Conservation (phyloP, 2,888 invertebrate genomes). For the Acanthoscelides obtectus region DNA sequence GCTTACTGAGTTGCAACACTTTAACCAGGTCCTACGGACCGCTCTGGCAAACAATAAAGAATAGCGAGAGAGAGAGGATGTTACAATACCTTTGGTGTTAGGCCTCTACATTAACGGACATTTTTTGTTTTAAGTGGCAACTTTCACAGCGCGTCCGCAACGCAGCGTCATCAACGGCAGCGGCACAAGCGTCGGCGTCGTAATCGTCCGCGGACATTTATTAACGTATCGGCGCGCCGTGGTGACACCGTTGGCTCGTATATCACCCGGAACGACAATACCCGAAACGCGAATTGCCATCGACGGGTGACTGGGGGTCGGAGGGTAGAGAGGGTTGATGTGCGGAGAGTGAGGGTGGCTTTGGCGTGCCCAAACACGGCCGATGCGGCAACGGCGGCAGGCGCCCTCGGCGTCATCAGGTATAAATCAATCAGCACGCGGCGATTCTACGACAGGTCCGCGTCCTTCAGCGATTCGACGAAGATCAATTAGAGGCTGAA, state of each 20-base stretch:
- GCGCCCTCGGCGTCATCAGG: not conserved
- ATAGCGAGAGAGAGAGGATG: too few species aligned
- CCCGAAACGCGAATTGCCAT: not conserved
- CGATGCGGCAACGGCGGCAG: not conserved
- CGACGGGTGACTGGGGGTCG: not conserved
- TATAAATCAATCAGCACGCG: not conserved
- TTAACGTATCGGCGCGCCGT: not conserved
- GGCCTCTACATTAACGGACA: too few species aligned
- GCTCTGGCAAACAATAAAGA: too few species aligned
- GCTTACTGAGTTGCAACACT: too few species aligned
- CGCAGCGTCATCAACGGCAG: not conserved
- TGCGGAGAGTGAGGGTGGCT: not conserved
- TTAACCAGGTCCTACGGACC: too few species aligned
- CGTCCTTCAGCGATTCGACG: not conserved
- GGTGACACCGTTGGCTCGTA: not conserved
- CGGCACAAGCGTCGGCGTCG: not conserved
- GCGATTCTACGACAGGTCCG: not conserved
- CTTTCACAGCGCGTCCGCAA: not conserved
- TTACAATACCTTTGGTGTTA: too few species aligned
- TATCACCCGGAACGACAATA: not conserved
- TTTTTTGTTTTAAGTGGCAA: too few species aligned
- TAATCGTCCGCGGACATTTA: not conserved
- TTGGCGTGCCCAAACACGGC: not conserved
- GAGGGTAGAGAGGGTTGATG: not conserved
- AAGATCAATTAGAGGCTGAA: not conserved